phyloP scores from a whole-genome alignment of 2,797 vertebrate genomes.

The Pagetopsis macropterus region DNA sequence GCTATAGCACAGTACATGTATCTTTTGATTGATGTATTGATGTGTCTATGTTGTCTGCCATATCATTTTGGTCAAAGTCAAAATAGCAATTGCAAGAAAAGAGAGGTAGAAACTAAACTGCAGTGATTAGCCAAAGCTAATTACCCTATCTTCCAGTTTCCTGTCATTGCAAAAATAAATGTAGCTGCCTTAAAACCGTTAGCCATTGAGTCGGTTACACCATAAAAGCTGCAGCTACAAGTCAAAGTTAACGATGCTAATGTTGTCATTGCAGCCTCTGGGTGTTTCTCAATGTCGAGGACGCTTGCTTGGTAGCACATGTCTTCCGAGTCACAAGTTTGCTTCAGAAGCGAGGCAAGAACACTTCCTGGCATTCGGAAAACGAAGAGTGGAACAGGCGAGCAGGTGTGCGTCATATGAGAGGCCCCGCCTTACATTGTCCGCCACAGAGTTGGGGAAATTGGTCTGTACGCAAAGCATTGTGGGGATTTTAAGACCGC shows the following conservation, averaged over 20 bases:
- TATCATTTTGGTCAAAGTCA: neutral
- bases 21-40: neutral
- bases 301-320: no score
- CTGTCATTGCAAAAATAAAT: neutral
- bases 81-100: neutral
- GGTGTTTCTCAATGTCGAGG: no score
- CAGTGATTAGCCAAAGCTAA: neutral
- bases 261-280: neutral
- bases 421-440: no score
- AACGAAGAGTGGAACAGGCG: no score
- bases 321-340: no score
- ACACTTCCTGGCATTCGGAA: no score
- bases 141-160: neutral
- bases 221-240: neutral
- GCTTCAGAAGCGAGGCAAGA: no score
- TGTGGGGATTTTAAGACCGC: no score
- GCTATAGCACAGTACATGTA: neutral
- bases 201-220: neutral
- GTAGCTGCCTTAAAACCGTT: neutral
- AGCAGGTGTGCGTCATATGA: no score
- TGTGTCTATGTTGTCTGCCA: neutral
- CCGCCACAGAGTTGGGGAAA: no score
- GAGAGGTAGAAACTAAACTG: neutral
- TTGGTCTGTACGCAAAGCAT: no score
- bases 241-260: neutral